Percentiles rank a stretch among this genome's conserved stretches.
These are phyloP conservation scores for Emydura subglobosa DNA, from an alignment of 2,113 vertebrate species.

Conservation along the genomic window DNA sequence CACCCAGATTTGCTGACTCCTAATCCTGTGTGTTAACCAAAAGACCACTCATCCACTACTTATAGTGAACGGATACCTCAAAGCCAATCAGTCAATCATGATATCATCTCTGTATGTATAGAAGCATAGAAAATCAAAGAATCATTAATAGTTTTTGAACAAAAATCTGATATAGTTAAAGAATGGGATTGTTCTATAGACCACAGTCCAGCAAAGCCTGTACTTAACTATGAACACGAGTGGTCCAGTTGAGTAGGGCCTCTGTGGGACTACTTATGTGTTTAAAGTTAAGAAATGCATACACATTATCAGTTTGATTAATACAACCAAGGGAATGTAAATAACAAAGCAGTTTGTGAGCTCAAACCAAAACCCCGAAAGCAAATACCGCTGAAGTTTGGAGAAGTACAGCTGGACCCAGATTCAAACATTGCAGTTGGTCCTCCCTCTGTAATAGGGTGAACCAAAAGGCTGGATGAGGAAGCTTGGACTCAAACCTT, in stretches of 20 bases:
- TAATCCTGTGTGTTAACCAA: not conserved
- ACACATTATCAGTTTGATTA: not conserved
- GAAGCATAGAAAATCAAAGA: not conserved
- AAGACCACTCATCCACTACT: not conserved
- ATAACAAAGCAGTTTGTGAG: not conserved
- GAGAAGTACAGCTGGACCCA: not conserved
- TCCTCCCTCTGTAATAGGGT: not conserved
- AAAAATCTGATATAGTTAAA: not conserved
- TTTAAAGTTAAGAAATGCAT: not conserved
- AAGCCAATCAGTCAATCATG: not conserved
- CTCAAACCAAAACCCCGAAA: not conserved
- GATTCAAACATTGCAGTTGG: not conserved
- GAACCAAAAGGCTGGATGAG: not conserved
- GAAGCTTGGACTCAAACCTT: not conserved
- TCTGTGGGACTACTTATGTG: not conserved
- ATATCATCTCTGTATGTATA: not conserved
- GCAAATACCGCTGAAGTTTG: not conserved
- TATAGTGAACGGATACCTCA: not conserved
- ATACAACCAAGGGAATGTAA: not conserved
- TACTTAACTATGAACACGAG: not conserved
- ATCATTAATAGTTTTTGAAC: not conserved
- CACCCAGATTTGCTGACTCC: not conserved
- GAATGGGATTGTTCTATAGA: not conserved
- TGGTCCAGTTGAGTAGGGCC: not conserved
- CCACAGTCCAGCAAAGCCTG: not conserved